Evolutionary conservation across 2,113 vertebrate species (phyloP).

Genomic region (Heterochromis multidens): DNA sequence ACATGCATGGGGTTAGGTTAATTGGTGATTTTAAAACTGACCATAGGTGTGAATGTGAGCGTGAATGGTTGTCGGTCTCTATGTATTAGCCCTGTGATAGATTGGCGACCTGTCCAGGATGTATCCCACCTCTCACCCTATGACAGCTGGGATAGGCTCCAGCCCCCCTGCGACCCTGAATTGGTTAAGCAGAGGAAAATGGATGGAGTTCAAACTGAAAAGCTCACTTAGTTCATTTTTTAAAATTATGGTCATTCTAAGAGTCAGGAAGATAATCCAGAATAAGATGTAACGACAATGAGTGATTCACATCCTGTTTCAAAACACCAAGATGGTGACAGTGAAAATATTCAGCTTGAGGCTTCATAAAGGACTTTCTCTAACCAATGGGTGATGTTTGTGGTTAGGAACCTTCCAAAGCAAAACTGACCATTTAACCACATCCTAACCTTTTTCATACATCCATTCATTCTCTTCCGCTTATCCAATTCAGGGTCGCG

Average conservation of each 20-base stretch:
- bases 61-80: neutral
- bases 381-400: neutral
- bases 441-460: neutral
- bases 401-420: neutral
- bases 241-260: neutral
- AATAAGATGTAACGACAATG: neutral
- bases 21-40: neutral
- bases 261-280: neutral
- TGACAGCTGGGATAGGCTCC: neutral
- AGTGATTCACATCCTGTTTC: neutral
- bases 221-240: no score
- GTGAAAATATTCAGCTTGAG: neutral
- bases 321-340: neutral
- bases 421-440: neutral
- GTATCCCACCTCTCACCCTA: neutral
- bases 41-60: neutral
- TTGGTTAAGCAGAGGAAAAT: neutral
- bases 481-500: no score
- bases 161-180: neutral
- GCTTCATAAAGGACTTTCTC: neutral
- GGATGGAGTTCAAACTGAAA: neutral
- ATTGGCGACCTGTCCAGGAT: neutral
- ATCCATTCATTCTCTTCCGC: no score
- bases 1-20: neutral
- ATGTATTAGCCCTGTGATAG: neutral